These are phyloP conservation scores for Chouioia cunea DNA, from an alignment of 2,888 invertebrate species.

Conservation along the genomic window DNA sequence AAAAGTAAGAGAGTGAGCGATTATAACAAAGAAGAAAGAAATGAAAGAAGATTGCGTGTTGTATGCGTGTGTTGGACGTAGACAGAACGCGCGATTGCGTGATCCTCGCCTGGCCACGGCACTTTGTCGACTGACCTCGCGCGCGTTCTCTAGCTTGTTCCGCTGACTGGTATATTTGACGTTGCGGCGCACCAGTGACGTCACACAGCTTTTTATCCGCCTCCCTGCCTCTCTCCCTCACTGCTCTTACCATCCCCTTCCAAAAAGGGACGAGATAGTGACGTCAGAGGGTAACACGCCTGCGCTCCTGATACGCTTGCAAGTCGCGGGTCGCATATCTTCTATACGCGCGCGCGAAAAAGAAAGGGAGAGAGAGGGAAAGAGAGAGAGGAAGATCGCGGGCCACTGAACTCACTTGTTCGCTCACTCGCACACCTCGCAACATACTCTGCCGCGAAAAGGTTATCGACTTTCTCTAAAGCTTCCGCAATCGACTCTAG, in stretches of 20 bases:
- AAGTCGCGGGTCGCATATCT: too few relatives aligned
- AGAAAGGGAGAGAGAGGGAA: not conserved
- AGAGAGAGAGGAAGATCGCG: constrained; percentile 47
- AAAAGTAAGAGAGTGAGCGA: too few relatives aligned
- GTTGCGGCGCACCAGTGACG: constrained; percentile 36
- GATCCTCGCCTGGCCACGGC: not conserved
- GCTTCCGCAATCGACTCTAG: not conserved
- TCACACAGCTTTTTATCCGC: constrained; percentile 4
- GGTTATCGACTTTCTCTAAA: constrained; percentile 20
- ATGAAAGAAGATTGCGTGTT: too few relatives aligned
- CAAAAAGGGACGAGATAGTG: not conserved
- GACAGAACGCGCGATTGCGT: too few relatives aligned
- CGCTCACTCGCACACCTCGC: not conserved
- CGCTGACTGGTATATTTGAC: too few relatives aligned
- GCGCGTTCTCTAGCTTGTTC: too few relatives aligned
- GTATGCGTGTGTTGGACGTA: too few relatives aligned
- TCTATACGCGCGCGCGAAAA: too few relatives aligned
- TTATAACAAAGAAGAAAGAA: too few relatives aligned
- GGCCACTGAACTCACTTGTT: constrained; percentile 55
- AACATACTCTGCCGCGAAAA: not conserved
- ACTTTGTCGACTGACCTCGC: constrained; percentile 1
- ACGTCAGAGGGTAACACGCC: constrained; percentile 33
- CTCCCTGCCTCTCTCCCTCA: not conserved
- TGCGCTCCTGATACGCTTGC: constrained; percentile 13
- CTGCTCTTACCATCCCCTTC: too few relatives aligned